Conservation (phyloP, 2,113 vertebrate species). For the Mobula hypostoma region DNA sequence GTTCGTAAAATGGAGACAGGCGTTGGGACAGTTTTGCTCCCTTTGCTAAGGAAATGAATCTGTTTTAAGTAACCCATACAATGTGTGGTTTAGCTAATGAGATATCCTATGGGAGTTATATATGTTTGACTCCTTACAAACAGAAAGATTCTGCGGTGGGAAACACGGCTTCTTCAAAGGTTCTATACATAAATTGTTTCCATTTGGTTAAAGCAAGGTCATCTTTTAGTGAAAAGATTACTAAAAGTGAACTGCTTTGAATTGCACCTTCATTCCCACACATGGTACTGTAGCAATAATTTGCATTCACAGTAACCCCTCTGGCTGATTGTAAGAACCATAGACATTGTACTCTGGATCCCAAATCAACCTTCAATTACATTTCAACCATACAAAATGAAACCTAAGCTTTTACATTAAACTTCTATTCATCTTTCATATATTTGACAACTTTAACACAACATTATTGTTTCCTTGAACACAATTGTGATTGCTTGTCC, state of each 20-base stretch:
- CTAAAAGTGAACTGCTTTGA: slow-evolving; percentile 35
- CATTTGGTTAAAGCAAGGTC: slow-evolving; percentile 36
- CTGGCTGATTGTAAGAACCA: slow-evolving; percentile 31
- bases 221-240: slow-evolving; percentile 34
- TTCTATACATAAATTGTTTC: slow-evolving; percentile 32
- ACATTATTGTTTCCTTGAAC: background rate
- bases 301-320: slow-evolving; percentile 28
- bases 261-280: slow-evolving; percentile 33
- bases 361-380: slow-evolving; percentile 23
- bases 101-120: slow-evolving; percentile 36
- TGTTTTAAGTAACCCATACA: slow-evolving; percentile 35
- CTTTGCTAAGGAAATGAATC: slow-evolving; percentile 36
- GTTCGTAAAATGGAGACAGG: slow-evolving; percentile 11
- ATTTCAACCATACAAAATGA: slow-evolving; percentile 19
- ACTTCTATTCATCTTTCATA: background rate
- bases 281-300: slow-evolving; percentile 15
- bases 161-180: slow-evolving; percentile 32
- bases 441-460: slow-evolving; percentile 15
- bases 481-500: background rate
- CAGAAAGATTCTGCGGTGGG: slow-evolving; percentile 33
- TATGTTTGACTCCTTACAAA: slow-evolving; percentile 32
- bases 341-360: slow-evolving; percentile 32
- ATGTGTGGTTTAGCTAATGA: slow-evolving; percentile 38
- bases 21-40: slow-evolving; percentile 16
- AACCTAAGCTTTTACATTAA: slow-evolving; percentile 22